phyloP scores from a whole-genome alignment of 2,797 vertebrate genomes.

The Decapterus maruadsi region DNA sequence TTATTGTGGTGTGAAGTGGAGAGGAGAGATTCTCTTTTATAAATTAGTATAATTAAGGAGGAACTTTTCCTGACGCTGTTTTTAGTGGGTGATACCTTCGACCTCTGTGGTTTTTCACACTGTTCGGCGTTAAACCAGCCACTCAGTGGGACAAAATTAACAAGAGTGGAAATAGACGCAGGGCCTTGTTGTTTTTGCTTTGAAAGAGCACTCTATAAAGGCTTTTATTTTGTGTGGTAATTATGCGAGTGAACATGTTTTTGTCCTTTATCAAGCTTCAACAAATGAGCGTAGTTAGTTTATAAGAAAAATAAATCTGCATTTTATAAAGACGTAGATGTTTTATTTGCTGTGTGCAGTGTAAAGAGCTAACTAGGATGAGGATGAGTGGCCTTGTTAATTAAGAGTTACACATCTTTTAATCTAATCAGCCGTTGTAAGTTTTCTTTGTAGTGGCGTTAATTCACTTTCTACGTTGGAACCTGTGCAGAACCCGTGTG shows the following conservation, averaged over 20 bases:
- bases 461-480: slow-evolving; percentile 63
- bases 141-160: slow-evolving; percentile 60
- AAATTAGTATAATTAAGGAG: slow-evolving; percentile 81
- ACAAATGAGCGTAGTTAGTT: not conserved
- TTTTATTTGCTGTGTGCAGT: not conserved
- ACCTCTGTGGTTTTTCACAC: slow-evolving; percentile 80
- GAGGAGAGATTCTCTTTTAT: slow-evolving; percentile 57
- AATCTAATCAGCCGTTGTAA: slow-evolving; percentile 56
- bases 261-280: slow-evolving; percentile 27
- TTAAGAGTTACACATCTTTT: slow-evolving; percentile 40
- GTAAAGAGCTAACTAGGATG: slow-evolving; percentile 20
- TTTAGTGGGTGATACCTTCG: slow-evolving; percentile 69
- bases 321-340: not conserved
- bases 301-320: not conserved
- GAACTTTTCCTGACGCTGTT: slow-evolving; percentile 53
- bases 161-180: slow-evolving; percentile 42
- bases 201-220: slow-evolving; percentile 48
- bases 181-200: slow-evolving; percentile 27
- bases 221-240: not conserved
- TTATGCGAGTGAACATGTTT: slow-evolving; percentile 7
- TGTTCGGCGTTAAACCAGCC: slow-evolving; percentile 80
- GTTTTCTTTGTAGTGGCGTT: slow-evolving; percentile 65
- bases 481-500: slow-evolving; percentile 64
- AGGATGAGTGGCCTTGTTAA: slow-evolving; percentile 28
- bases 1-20: slow-evolving; percentile 75